Evolutionary conservation across 2,888 invertebrate genomes (phyloP), one percentile per base, ranked within the genome.

Genomic region (Ochropleura leucogaster): DNA sequence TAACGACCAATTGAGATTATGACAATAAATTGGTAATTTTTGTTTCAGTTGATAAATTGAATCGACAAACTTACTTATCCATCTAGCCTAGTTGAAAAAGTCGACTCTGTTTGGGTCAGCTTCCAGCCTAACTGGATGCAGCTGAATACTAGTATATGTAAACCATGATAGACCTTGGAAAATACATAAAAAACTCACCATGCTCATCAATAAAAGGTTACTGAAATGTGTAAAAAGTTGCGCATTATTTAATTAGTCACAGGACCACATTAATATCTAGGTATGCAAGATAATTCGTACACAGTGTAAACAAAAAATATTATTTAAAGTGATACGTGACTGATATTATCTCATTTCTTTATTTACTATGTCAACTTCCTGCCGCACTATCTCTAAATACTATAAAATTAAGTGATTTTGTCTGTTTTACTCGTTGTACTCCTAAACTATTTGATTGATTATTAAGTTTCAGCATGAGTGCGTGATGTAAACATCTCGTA

Each of bases 281-380:
- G 14, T 44, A 30, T 44, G 30, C 10, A 30, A 74, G 77, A 30
- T 49, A 47, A 18, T 3, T 3, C 20, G 12, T 55, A n/a, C 12
- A 14, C 44, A 49, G 49, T n/a, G 42, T 16, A 78, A 67, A 82
- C 57, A 78, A 51, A 76, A 46, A 63, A n/a, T 51, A 42, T 62
- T 30, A 63, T 51, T n/a, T 14, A n/a, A 42, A 44, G 49, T 62
- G 12, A 46, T 44, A 57, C 16, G 51, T 51, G 53, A 47, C 75
- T 65, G 51, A 74, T 53, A 65, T 65, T 74, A 81, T 77, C 77
- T 53, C 53, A 47, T 64, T 53, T 40, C 4, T 30, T 12, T 64
- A 46, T 59, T 51, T 59, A 30, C 44, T 57, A 5, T 42, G 53
- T 80, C 40, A 73, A 79, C 55, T 40, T 40, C 12, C 44, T 46